Conservation (phyloP, 2,888 invertebrate genomes). For the Dryadula phaetusa region DNA sequence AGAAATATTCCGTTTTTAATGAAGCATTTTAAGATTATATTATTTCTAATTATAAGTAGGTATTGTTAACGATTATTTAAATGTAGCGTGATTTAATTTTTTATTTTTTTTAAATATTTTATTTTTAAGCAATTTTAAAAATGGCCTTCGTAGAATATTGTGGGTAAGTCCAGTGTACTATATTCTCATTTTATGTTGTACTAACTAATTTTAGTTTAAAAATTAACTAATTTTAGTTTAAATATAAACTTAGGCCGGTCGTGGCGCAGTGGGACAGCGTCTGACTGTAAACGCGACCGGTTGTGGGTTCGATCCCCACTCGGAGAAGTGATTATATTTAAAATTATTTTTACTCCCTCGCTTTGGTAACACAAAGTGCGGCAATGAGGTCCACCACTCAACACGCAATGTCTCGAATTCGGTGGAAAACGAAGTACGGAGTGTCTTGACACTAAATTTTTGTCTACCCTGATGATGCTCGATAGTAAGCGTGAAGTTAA, state of each 20-base stretch:
- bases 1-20: neutral
- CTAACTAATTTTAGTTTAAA: neutral
- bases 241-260: neutral
- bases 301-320: too few species aligned
- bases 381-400: too few species aligned
- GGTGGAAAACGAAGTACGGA: too few species aligned
- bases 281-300: too few species aligned
- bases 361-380: too few species aligned
- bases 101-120: neutral
- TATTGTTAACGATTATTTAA: neutral
- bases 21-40: neutral
- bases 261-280: too few species aligned
- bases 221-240: neutral
- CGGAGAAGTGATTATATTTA: too few species aligned
- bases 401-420: too few species aligned
- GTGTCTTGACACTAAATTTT: too few species aligned
- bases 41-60: neutral
- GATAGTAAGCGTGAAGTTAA: too few species aligned
- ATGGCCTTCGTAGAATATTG: conserved; percentile 31
- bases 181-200: neutral
- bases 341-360: too few species aligned
- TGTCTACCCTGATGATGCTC: too few species aligned
- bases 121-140: conserved; percentile 48
- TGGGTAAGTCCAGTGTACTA: conserved; percentile 37
- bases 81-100: neutral